Conservation (phyloP, 2,113 vertebrate genomes). For the Leptodactylus fuscus region DNA sequence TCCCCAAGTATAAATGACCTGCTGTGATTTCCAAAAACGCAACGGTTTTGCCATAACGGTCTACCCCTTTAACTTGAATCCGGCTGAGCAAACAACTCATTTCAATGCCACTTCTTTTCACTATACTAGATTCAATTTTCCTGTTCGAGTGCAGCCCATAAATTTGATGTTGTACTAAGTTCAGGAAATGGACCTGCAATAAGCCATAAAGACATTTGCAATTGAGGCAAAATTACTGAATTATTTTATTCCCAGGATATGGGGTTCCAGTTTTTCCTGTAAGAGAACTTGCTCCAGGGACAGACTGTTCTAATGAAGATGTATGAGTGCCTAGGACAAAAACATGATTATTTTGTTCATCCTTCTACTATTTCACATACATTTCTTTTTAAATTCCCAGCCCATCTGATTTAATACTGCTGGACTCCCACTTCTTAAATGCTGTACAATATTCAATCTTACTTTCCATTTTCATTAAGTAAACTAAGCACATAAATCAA, state of each 20-base stretch:
- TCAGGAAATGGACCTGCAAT: slow-evolving; percentile 1
- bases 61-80: not conserved
- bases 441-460: slow-evolving; percentile 45
- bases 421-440: slow-evolving; percentile 31
- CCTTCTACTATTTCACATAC: slow-evolving; percentile 27
- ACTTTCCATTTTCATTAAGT: slow-evolving; percentile 53
- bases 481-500: slow-evolving; percentile 52
- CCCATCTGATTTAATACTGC: slow-evolving; percentile 31
- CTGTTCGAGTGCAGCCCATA: not conserved
- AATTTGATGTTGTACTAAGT: not conserved
- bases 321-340: not conserved
- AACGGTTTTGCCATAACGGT: too few relatives aligned
- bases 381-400: slow-evolving; percentile 37
- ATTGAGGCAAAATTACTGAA: not conserved
- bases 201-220: not conserved
- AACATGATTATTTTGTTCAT: slow-evolving; percentile 35
- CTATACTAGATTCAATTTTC: not conserved
- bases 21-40: too few relatives aligned
- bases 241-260: not conserved
- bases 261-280: slow-evolving; percentile 12
- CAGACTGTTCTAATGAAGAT: slow-evolving; percentile 20
- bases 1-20: too few relatives aligned
- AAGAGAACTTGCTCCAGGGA: not conserved
- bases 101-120: not conserved
- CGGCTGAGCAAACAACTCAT: not conserved